Evolutionary conservation across 2,888 invertebrate genomes (phyloP), one percentile per base, ranked within the genome.

Genomic region (Atethmia centrago): DNA sequence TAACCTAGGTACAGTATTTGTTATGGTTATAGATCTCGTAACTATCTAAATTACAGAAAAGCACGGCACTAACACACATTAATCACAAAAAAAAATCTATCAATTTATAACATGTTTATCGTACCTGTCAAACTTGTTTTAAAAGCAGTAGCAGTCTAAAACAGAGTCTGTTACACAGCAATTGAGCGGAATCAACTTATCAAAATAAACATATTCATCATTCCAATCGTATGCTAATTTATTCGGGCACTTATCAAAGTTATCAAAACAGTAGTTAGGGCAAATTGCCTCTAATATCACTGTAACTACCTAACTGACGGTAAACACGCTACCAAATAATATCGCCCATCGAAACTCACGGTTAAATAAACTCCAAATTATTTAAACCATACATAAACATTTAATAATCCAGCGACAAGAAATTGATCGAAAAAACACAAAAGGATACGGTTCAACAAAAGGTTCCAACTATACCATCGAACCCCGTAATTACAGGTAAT

Each of bases 401-500:
- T 71, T 77, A 74, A 82, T 74, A 80, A 84, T 72, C 71, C 28
- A 65, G 71, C 83, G 68, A 69, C 58, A 70, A 56, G 62, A 88
- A 86, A 89, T 86, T 85, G 87, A 89, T 74, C 84, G 73, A 87
- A 90, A 89, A 90, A 85, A 85, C 82, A 88, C 84, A 83, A 81
- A 85, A 85, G 87, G 79, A 69, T 68, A 25, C 31, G 47, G 55
- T 42, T 55, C 75, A 76, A 90, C 89, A 89, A 88, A 85, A 74
- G 77, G 84, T n/a, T 63, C 65, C 53, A 74, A 74, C 76, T 75
- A 87, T 74, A 75, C 84, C 42, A 59, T 51, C 47, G 53, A 82
- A 92, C 90, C 93, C 94, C 87, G 86, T 93, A 90, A 95, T 95
- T 95, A 95, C 89, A 88, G 82, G 87, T 91, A 89, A 94, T 94